A percentile compares a stretch with the other conserved stretches of the same genome.
phyloP scores from a whole-genome alignment of 2,113 vertebrate genomes.

The Anarrhichthys ocellatus region DNA sequence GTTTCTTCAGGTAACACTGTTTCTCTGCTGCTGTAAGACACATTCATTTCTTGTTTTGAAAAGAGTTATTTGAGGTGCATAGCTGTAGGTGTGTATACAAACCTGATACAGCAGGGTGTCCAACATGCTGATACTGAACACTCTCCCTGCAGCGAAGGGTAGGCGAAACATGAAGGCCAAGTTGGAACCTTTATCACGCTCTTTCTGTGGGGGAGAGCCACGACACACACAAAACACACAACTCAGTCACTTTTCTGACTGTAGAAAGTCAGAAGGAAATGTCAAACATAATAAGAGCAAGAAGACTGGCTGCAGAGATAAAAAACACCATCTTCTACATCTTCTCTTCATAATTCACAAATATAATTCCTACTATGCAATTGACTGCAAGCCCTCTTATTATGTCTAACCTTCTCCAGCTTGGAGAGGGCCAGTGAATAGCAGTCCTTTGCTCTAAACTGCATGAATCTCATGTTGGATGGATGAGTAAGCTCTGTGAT shows the following conservation, averaged over 20 bases:
- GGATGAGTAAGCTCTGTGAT: constrained; percentile 97
- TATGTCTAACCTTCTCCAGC: constrained; percentile 91
- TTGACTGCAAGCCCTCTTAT: not conserved
- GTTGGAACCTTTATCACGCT: constrained; percentile 87
- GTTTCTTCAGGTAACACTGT: constrained; percentile 12
- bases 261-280: not conserved
- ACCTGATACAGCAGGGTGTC: constrained; percentile 81
- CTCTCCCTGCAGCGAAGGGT: constrained; percentile 85
- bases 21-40: constrained; percentile 19
- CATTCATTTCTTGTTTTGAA: constrained; percentile 23
- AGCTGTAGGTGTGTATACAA: constrained; percentile 37
- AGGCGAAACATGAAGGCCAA: constrained; percentile 96
- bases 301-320: not conserved
- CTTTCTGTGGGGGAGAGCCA: constrained; percentile 67
- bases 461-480: constrained; percentile 98
- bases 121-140: constrained; percentile 82
- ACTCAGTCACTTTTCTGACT: not conserved
- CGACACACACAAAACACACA: not conserved
- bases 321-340: not conserved
- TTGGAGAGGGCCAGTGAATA: constrained; percentile 95
- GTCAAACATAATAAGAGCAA: not conserved
- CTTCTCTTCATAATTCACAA: not conserved
- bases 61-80: constrained; percentile 4
- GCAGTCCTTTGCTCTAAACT: constrained; percentile 97
- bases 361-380: not conserved